Evolutionary conservation across 2,888 invertebrate species (phyloP).

Genomic region (Tridacna crocea): DNA sequence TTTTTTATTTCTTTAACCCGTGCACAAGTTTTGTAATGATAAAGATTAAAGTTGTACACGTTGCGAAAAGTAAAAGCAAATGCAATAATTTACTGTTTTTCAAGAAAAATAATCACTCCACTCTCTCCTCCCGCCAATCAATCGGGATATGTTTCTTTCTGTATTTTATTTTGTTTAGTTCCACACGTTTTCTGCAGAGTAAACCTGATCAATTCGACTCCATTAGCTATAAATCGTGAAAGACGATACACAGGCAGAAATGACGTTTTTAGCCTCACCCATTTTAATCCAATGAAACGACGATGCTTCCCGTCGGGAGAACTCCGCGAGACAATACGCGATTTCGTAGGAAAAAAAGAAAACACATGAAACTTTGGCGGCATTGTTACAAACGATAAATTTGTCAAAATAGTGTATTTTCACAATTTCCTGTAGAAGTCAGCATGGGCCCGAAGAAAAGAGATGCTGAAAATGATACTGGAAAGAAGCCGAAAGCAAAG

Average conservation of each 20-base stretch:
- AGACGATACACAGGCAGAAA: neutral
- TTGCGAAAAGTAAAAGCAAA: too few species aligned
- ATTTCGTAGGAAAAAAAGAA: conserved; percentile 55
- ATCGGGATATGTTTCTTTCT: too few species aligned
- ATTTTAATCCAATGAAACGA: conserved; percentile 11
- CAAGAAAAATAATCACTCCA: too few species aligned
- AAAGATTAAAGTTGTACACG: too few species aligned
- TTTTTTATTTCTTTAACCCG: too few species aligned
- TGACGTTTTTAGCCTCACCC: neutral
- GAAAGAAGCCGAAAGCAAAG: conserved; percentile 69
- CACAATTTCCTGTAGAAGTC: conserved; percentile 5
- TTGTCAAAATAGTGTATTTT: neutral
- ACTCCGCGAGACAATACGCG: conserved; percentile 53
- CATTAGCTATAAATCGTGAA: too few species aligned
- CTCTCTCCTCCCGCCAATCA: too few species aligned
- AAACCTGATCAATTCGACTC: too few species aligned
- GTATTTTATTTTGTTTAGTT: too few species aligned
- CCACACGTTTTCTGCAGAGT: too few species aligned
- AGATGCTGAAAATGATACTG: conserved; percentile 67
- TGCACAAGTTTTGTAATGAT: too few species aligned
- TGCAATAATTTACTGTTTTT: too few species aligned
- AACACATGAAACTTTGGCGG: conserved; percentile 64
- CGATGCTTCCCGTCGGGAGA: conserved; percentile 2
- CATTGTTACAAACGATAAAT: conserved; percentile 42
- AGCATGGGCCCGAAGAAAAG: conserved; percentile 78